Conservation (phyloP, 2,888 invertebrate species). For the Hydrotaea cyrtoneurina region DNA sequence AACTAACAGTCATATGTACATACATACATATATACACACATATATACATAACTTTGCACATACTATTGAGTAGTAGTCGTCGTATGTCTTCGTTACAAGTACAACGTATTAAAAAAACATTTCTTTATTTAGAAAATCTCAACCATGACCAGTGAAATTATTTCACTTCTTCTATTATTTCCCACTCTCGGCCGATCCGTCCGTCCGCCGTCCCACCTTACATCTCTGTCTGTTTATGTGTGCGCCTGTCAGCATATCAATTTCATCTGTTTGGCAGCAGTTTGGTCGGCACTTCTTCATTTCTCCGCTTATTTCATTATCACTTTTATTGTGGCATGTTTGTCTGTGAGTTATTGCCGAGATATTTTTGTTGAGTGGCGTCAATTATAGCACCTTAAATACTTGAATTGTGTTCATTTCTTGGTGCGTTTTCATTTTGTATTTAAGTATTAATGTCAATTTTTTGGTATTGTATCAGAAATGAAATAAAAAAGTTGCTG, state of each 20-base stretch:
- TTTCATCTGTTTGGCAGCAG: constrained; percentile 27
- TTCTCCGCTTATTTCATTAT: constrained; percentile 16
- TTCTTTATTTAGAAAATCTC: constrained; percentile 43
- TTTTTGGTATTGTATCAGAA: neutral
- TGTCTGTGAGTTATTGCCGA: neutral
- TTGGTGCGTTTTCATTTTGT: neutral
- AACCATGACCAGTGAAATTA: constrained; percentile 66
- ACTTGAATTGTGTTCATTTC: neutral
- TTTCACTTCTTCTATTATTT: constrained; percentile 47
- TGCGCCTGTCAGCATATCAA: constrained; percentile 32
- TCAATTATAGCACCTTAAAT: constrained; percentile 46
- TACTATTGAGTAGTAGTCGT: too few relatives aligned
- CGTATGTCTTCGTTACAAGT: too few relatives aligned
- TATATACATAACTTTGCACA: too few relatives aligned
- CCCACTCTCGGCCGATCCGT: neutral
- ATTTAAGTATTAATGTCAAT: constrained; percentile 44
- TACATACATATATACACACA: neutral
- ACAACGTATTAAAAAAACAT: too few relatives aligned
- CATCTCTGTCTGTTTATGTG: constrained; percentile 19
- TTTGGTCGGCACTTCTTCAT: neutral
- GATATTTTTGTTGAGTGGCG: constrained; percentile 31
- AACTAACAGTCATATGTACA: neutral
- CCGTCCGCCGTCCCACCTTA: neutral
- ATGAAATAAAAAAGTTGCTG: neutral
- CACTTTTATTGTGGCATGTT: constrained; percentile 1